Evolutionary conservation across 2,888 invertebrate genomes (phyloP).

Genomic region (Metopia argyrocephala): DNA sequence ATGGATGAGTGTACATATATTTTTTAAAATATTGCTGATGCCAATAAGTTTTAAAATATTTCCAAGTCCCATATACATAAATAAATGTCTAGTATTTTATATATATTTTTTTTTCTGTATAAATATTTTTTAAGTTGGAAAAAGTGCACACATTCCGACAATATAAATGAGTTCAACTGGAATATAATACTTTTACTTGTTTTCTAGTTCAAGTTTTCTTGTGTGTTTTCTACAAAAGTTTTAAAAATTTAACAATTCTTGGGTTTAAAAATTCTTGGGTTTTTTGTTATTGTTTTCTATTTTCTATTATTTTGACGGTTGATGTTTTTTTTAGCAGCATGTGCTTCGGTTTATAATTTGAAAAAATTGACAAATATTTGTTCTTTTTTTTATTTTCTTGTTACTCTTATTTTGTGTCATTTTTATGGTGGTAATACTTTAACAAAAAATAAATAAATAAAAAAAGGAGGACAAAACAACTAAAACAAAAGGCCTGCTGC

Average conservation of each 20-base stretch:
- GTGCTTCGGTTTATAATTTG: constrained; percentile 54
- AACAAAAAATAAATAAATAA: not conserved
- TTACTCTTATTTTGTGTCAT: not conserved
- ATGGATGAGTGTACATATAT: too few relatives aligned
- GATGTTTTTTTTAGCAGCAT: constrained; percentile 32
- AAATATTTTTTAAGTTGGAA: not conserved
- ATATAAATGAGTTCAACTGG: constrained; percentile 25
- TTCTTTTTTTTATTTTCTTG: constrained; percentile 1
- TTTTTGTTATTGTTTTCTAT: not conserved
- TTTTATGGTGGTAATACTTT: not conserved
- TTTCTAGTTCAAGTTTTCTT: not conserved
- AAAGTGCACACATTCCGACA: constrained; percentile 12
- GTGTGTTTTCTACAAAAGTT: not conserved
- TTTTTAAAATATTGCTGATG: too few relatives aligned
- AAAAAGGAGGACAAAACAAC: not conserved
- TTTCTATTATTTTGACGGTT: not conserved
- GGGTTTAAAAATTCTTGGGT: not conserved
- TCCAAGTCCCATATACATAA: too few relatives aligned
- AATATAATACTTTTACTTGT: constrained; percentile 23
- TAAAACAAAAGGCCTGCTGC: constrained; percentile 27
- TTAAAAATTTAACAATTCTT: not conserved
- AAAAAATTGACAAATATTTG: constrained; percentile 48
- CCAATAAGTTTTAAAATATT: too few relatives aligned
- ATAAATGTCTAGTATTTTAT: too few relatives aligned
- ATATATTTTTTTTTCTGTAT: not conserved